Conservation (phyloP, 2,888 invertebrate genomes). For the Poecilobothrus nobilitatus region DNA sequence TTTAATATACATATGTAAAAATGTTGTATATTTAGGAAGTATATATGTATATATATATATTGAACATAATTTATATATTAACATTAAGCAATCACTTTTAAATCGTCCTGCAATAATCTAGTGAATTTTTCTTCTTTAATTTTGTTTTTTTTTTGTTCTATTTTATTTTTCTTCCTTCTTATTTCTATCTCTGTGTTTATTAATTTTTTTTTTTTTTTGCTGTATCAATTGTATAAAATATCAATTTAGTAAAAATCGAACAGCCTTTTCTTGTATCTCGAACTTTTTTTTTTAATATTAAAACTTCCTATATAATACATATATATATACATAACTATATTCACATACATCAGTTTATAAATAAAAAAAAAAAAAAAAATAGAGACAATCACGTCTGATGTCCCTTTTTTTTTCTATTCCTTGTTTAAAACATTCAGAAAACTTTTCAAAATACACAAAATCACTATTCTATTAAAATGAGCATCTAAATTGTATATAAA, state of each 20-base stretch:
- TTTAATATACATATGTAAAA: no score
- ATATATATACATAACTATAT: background rate
- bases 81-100: background rate
- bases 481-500: background rate
- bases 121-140: background rate
- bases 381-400: background rate
- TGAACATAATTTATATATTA: no score
- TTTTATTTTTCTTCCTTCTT: background rate
- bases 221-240: no score
- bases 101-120: slow-evolving; percentile 2
- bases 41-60: no score
- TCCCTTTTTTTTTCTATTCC: background rate
- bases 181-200: no score
- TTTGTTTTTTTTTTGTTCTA: background rate
- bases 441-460: background rate
- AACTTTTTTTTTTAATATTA: background rate
- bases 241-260: no score
- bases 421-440: background rate
- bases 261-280: background rate
- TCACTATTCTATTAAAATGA: background rate
- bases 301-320: background rate
- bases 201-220: no score
- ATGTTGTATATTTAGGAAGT: no score
- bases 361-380: no score
- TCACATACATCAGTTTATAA: no score